These are phyloP conservation scores for Epizoanthus illoricatus DNA, from an alignment of 92 coral and sea anemone genomes.

Conservation along the genomic window DNA sequence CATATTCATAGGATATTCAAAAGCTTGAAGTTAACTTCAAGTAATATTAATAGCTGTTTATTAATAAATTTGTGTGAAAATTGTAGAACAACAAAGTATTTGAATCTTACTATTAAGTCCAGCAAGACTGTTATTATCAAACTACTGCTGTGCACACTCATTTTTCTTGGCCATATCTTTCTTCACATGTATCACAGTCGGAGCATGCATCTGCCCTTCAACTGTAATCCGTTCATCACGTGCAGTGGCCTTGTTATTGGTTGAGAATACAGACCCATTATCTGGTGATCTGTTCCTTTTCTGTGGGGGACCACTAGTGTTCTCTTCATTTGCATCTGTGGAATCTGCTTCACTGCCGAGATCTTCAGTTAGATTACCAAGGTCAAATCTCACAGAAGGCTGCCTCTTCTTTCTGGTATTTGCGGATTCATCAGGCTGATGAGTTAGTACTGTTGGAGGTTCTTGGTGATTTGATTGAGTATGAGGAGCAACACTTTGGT, in stretches of 20 bases:
- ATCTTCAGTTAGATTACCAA: not conserved
- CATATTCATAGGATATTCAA: no score
- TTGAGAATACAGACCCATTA: conserved; percentile 1
- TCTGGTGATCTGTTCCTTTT: conserved; percentile 22
- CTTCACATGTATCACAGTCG: conserved; percentile 77
- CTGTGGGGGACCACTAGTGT: conserved; percentile 16
- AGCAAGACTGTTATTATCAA: not conserved
- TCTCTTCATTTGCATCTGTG: conserved; percentile 6
- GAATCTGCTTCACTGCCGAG: not conserved
- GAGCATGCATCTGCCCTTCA: conserved; percentile 64
- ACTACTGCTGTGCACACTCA: conserved; percentile 87
- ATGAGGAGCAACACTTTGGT: not conserved
- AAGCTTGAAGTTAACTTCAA: no score
- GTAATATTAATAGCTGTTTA: no score
- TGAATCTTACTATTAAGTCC: no score
- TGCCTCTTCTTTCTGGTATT: conserved; percentile 2
- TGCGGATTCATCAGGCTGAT: not conserved
- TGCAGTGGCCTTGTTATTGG: not conserved
- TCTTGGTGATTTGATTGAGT: not conserved
- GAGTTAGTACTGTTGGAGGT: not conserved
- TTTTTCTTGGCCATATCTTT: conserved; percentile 68
- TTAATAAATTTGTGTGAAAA: no score
- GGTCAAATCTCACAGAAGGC: conserved; percentile 23
- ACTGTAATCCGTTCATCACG: conserved; percentile 44
- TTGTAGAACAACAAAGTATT: no score